These are phyloP conservation scores for Mesoligia furuncula DNA, from an alignment of 2,888 invertebrate genomes.

Conservation along the genomic window DNA sequence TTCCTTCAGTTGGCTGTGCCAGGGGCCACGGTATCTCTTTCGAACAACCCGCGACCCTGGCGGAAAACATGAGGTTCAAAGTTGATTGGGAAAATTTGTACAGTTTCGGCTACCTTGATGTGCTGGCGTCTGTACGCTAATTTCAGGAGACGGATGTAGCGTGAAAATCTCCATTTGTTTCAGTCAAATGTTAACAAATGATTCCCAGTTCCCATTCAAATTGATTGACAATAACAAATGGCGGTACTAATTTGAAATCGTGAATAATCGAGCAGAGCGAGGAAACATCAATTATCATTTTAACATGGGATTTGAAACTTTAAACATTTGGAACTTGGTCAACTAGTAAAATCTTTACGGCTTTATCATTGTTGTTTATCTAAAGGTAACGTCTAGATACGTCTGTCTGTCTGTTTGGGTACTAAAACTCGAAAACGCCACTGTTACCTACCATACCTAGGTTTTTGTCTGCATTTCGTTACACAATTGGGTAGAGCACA, in stretches of 20 bases:
- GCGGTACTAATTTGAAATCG: conserved; percentile 18
- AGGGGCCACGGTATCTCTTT: no score
- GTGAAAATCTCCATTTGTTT: conserved; percentile 29
- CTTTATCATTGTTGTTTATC: not conserved
- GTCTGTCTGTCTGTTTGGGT: not conserved
- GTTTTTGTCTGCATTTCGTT: not conserved
- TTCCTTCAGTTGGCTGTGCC: no score
- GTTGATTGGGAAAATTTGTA: no score
- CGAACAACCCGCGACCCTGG: no score
- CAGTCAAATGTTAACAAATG: conserved; percentile 34
- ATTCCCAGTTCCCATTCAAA: conserved; percentile 5
- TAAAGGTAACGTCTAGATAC: not conserved
- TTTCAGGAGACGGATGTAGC: conserved; percentile 17
- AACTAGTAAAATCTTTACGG: not conserved
- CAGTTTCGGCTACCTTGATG: no score
- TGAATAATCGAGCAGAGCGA: conserved; percentile 25
- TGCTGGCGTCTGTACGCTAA: not conserved
- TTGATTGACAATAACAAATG: conserved; percentile 42
- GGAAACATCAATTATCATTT: conserved; percentile 4
- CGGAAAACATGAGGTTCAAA: no score
- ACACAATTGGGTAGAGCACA: not conserved
- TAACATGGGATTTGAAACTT: not conserved
- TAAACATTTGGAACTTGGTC: not conserved
- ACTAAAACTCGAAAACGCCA: not conserved
- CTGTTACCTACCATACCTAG: no score